Evolutionary conservation across 1,140 invertebrate genomes (phyloP), one percentile per base, ranked within the genome.

Genomic region (Tetramorium alpestre): DNA sequence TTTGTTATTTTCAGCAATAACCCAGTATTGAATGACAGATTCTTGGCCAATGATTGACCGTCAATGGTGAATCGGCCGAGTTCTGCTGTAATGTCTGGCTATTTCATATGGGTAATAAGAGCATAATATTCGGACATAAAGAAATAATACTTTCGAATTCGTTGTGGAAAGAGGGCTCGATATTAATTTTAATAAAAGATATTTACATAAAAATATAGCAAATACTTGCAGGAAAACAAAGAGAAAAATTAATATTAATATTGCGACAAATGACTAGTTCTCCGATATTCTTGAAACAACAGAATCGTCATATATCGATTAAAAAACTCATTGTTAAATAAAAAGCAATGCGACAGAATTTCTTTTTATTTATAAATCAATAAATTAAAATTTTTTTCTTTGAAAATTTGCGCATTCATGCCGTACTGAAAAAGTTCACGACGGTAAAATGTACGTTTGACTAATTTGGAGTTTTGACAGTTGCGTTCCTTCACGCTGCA

Each of bases 151-250:
- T 69, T 47, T 3, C 47, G 10, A 47, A 51, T 28, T 0, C 10
- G 18, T 72, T 0, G 5, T 49, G 3, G 1, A 38, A 75, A 56
- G 6, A 16, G 3, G 11, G 11, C n/a, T 56, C 11, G 11, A 22
- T 22, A 56, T 38, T 22, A n/a, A 56, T 33, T 38, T 22, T 0
- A 56, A 41, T 1, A 38, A 3, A 22, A 51, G 28, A 41, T 13
- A 56, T 56, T 56, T 75, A 75, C n/a, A 38, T 73, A 54, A 73
- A 75, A 75, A 22, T 75, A 38, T 8, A 38, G 6, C 6, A 38
- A 11, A 33, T 11, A 18, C 7, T 22, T n/a, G 0, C 5, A 69
- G 8, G 7, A 64, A 38, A 64, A 38, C 1, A 25, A 41, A 70
- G 41, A 33, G 33, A 33, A 33, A 28, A 16, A 1, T 44, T 3